These are phyloP conservation scores for Amaurobius ferox DNA, from an alignment of 2,888 invertebrate species.

Conservation along the genomic window DNA sequence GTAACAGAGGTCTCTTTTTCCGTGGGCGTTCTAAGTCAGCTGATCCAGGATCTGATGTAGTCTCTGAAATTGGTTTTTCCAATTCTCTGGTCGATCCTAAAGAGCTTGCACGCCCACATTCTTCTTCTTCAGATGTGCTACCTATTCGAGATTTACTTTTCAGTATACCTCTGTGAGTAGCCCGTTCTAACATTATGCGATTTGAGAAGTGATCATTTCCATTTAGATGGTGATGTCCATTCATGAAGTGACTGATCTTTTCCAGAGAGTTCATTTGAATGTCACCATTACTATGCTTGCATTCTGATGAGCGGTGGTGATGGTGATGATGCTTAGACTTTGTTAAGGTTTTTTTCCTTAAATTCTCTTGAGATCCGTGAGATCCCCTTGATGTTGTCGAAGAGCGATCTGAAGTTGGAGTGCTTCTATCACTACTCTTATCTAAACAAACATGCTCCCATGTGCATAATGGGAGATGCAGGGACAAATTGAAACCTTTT, in stretches of 20 bases:
- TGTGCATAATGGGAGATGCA: conserved; percentile 49
- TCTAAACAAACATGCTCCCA: conserved; percentile 69
- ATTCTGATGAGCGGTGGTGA: conserved; percentile 52
- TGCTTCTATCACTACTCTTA: conserved; percentile 52
- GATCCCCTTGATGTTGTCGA: conserved; percentile 66
- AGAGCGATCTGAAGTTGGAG: conserved; percentile 64
- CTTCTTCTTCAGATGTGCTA: conserved; percentile 65
- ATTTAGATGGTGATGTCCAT: conserved; percentile 33
- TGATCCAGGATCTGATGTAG: conserved; percentile 63
- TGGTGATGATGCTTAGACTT: conserved; percentile 58
- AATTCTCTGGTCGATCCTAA: conserved; percentile 59
- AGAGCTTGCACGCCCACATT: conserved; percentile 60
- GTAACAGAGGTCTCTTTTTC: conserved; percentile 49
- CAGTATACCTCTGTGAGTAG: neutral
- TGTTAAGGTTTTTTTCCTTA: conserved; percentile 55
- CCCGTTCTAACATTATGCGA: conserved; percentile 42
- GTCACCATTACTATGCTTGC: conserved; percentile 49
- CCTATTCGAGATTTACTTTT: conserved; percentile 33
- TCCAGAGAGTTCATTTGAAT: conserved; percentile 15
- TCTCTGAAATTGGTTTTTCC: conserved; percentile 51
- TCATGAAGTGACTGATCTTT: conserved; percentile 22
- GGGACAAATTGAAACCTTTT: conserved; percentile 63
- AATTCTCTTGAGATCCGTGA: conserved; percentile 56
- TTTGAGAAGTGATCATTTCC: conserved; percentile 21
- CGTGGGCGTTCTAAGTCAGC: conserved; percentile 56